Percentiles rank a stretch among this genome's conserved stretches.
phyloP scores from a whole-genome alignment of 2,113 vertebrate genomes.

The Brachyistius frenatus region DNA sequence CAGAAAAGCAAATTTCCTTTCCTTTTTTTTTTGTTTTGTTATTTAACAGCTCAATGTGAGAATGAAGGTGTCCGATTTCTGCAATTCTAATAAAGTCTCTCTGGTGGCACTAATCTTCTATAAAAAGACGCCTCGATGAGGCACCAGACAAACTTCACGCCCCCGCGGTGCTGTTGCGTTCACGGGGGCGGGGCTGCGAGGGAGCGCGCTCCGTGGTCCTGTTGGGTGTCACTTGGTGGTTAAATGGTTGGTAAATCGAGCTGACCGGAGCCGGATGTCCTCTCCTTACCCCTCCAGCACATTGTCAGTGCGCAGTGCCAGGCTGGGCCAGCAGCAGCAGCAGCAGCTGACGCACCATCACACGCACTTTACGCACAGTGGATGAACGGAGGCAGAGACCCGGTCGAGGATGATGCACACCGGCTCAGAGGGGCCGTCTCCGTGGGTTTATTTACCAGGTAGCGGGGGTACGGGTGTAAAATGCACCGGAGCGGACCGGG shows the following conservation, averaged over 20 bases:
- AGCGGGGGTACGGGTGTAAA: conserved; percentile 43
- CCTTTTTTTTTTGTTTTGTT: no score
- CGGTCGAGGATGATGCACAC: conserved; percentile 48
- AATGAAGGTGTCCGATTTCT: no score
- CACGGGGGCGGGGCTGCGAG: no score
- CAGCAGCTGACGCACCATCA: conserved; percentile 40
- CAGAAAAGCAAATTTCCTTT: no score
- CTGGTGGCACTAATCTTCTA: no score
- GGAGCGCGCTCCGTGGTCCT: not conserved
- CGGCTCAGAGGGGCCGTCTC: conserved; percentile 57
- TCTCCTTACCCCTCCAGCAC: conserved; percentile 11
- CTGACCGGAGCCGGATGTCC: conserved; percentile 33
- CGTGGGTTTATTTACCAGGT: conserved; percentile 25
- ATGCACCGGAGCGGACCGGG: conserved; percentile 56
- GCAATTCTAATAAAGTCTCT: no score
- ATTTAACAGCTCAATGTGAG: no score
- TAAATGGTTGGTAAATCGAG: not conserved
- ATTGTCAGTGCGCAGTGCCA: conserved; percentile 53
- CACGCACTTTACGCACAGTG: conserved; percentile 57
- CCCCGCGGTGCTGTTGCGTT: no score
- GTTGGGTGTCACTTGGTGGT: not conserved
- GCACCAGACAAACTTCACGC: no score
- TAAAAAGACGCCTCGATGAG: no score
- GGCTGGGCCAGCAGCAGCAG: conserved; percentile 35
- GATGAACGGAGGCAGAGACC: conserved; percentile 54